Percentiles rank a stretch among this genome's conserved stretches.
Evolutionary conservation across 2,888 invertebrate genomes (phyloP).

Genomic region (Colostygia pectinataria): DNA sequence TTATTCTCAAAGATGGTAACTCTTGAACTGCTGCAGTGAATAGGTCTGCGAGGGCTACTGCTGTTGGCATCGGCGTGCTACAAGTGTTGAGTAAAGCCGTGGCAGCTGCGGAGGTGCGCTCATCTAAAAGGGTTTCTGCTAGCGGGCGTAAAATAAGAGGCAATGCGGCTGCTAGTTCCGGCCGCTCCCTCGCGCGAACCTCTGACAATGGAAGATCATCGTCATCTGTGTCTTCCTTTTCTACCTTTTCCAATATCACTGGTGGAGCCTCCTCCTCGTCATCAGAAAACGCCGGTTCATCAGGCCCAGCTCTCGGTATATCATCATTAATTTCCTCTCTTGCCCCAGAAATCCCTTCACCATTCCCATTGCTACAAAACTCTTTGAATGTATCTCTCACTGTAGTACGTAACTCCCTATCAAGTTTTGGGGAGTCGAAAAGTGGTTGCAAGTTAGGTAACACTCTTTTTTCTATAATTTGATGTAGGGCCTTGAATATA

Average conservation of each 20-base stretch:
- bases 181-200: constrained; percentile 86
- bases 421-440: constrained; percentile 94
- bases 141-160: constrained; percentile 69
- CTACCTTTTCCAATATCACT: constrained; percentile 43
- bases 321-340: constrained; percentile 73
- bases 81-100: constrained; percentile 68
- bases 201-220: constrained; percentile 91
- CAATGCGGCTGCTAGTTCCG: constrained; percentile 77
- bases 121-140: constrained; percentile 75
- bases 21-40: constrained; percentile 78
- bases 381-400: constrained; percentile 96
- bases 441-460: constrained; percentile 92
- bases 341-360: constrained; percentile 76
- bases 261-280: constrained; percentile 89
- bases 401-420: constrained; percentile 91
- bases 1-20: constrained; percentile 74
- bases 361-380: constrained; percentile 87
- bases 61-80: constrained; percentile 64
- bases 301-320: constrained; percentile 73
- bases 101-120: constrained; percentile 65
- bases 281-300: constrained; percentile 92
- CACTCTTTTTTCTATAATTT: constrained; percentile 96
- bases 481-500: constrained; percentile 91
- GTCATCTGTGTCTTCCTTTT: constrained; percentile 85
- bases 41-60: constrained; percentile 70